A percentile compares a stretch with the other conserved stretches of the same genome.
Evolutionary conservation across 2,888 invertebrate species (phyloP).

Genomic region (Schizotus pectinicornis): DNA sequence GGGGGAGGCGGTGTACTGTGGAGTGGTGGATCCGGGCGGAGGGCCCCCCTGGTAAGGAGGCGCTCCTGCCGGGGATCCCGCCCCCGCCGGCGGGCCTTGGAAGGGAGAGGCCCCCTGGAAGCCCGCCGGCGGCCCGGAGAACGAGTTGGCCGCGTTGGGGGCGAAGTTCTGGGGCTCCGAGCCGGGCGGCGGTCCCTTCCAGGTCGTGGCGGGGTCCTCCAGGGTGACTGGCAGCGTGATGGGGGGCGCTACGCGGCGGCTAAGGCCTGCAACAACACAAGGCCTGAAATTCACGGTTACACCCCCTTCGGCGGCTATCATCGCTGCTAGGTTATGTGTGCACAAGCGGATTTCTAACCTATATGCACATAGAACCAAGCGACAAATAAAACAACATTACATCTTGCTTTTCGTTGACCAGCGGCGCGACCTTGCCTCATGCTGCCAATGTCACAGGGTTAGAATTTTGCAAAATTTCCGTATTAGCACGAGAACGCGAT

Average conservation of each 20-base stretch:
- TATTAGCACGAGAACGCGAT: constrained; percentile 43
- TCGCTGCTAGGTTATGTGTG: constrained; percentile 45
- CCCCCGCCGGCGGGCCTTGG: constrained; percentile 75
- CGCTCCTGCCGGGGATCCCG: constrained; percentile 78
- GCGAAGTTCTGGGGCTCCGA: constrained; percentile 72
- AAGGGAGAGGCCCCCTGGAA: constrained; percentile 65
- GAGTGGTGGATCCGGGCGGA: constrained; percentile 78
- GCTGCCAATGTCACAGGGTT: constrained; percentile 53
- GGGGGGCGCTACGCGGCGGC: constrained; percentile 75
- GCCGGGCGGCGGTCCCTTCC: constrained; percentile 78
- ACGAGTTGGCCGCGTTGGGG: constrained; percentile 66
- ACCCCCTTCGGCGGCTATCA: constrained; percentile 26
- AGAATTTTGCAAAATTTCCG: constrained; percentile 52
- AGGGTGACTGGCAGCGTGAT: constrained; percentile 74
- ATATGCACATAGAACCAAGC: constrained; percentile 35
- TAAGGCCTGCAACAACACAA: constrained; percentile 71
- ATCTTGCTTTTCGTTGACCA: constrained; percentile 63
- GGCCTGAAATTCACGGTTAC: constrained; percentile 12
- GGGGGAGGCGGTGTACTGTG: constrained; percentile 86
- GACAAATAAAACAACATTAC: constrained; percentile 52
- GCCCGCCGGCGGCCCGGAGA: constrained; percentile 66
- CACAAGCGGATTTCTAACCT: constrained; percentile 45
- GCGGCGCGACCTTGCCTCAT: constrained; percentile 64
- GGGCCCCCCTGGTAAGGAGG: constrained; percentile 72
- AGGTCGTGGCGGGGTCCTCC: constrained; percentile 77